Conservation (phyloP, 2,888 invertebrate genomes). For the Gnatocerus cornutus region DNA sequence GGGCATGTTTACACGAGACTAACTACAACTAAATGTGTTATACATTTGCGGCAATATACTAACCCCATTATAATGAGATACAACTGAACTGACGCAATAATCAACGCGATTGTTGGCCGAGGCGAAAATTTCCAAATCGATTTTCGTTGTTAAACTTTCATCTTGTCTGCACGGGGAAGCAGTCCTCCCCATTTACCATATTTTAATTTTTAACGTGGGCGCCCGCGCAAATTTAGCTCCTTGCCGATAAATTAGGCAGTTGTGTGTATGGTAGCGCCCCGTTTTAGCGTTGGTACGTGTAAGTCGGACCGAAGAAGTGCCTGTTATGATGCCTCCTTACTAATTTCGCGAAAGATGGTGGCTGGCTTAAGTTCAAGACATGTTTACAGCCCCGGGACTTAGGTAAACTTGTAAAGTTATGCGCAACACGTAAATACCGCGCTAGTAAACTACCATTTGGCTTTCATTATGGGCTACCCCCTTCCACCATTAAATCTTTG, state of each 20-base stretch:
- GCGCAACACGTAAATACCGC: constrained; percentile 71
- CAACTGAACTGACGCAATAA: constrained; percentile 22
- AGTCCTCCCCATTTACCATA: constrained; percentile 2
- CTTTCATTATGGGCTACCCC: constrained; percentile 68
- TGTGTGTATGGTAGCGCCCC: neutral
- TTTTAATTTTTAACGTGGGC: constrained; percentile 11
- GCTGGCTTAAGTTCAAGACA: constrained; percentile 69
- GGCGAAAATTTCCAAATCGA: neutral
- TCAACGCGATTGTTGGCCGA: constrained; percentile 15
- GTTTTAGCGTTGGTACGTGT: neutral
- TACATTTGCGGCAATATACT: constrained; percentile 44
- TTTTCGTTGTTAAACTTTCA: no score
- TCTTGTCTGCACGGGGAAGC: no score
- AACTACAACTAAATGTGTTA: constrained; percentile 51
- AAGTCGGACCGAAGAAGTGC: constrained; percentile 34
- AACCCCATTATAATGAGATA: constrained; percentile 42
- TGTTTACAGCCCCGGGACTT: constrained; percentile 70
- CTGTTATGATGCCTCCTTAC: constrained; percentile 57
- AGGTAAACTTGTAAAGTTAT: constrained; percentile 71
- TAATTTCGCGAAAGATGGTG: constrained; percentile 67
- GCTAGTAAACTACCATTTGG: constrained; percentile 68
- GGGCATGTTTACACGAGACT: constrained; percentile 53
- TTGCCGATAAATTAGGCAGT: neutral
- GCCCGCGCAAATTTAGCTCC: constrained; percentile 2
- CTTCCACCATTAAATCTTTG: constrained; percentile 69